phyloP scores from a whole-genome alignment of 2,888 invertebrate genomes.

The Carcina quercana region DNA sequence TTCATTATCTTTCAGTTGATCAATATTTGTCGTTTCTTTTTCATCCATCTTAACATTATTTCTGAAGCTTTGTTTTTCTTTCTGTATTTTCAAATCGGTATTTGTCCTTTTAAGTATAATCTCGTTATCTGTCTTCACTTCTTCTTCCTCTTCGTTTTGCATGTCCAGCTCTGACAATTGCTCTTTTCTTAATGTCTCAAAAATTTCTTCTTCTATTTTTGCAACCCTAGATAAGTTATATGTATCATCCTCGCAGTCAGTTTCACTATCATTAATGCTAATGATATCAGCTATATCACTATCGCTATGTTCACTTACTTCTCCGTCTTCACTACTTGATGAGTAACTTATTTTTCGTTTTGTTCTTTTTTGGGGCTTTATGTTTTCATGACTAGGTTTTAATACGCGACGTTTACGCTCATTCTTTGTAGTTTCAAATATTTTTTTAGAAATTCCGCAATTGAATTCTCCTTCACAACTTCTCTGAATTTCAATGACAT shows the following conservation, averaged over 20 bases:
- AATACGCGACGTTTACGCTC: not conserved
- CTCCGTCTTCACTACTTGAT: not conserved
- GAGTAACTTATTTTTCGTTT: not conserved
- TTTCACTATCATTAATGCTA: not conserved
- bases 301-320: not conserved
- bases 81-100: conserved; percentile 1
- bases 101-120: not conserved
- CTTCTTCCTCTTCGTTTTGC: conserved; percentile 1
- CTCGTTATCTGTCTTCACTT: not conserved
- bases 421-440: not conserved
- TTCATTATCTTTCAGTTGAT: conserved; percentile 2
- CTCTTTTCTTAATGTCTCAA: not conserved
- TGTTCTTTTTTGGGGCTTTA: not conserved
- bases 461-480: not conserved
- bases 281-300: not conserved
- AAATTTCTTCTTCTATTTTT: conserved; percentile 1
- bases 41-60: not conserved
- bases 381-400: not conserved
- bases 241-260: conserved; percentile 1
- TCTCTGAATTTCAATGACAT: not conserved
- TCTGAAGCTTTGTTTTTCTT: not conserved
- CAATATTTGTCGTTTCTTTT: conserved; percentile 1
- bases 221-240: not conserved
- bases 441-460: not conserved
- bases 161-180: conserved; percentile 1